Evolutionary conservation across 2,888 invertebrate genomes (phyloP), one percentile per base, ranked within the genome.

Genomic region (Agrenia bidenticulata): DNA sequence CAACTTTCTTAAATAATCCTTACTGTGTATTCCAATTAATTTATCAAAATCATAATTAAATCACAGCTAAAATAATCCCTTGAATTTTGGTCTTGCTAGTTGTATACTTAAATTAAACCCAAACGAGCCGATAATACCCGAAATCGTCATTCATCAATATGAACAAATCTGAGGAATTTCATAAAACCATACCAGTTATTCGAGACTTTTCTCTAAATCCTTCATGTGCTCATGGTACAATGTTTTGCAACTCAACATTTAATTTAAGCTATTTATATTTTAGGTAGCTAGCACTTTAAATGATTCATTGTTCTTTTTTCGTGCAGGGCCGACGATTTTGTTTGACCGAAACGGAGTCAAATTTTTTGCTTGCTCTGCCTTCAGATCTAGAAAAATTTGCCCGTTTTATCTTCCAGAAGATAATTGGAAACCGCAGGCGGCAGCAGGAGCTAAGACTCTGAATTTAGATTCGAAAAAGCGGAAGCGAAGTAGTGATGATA

Each of bases 321-420:
- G 21, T 21, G 2, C 24, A 67, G 67, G 67, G 7, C 67, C 67
- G n/a, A 64, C 67, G 1, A 59, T 67, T 15, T 27, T 67, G 2
- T 67, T 67, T 42, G 64, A 64, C 39, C 45, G 67, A n/a, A 32
- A 55, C 37, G 55, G 45, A 2, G 2, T 23, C 11, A 41, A 61
- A 62, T 67, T 62, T 17, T 67, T 67, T 27, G 13, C 64, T 11
- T 67, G 67, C 24, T 67, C 67, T n/a, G 67, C 67, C n/a, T 67
- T 49, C 37, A 53, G 67, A 2, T 61, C 49, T 5, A 39, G 56
- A 24, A 57, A 61, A 23, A 32, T 67, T 7, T 67, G 67, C 32
- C 23, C 13, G 17, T 67, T 67, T 59, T 55, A 55, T 41, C 45
- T 64, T 50, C n/a, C 61, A 13, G 64, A 67, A 17, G 67, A 64